Evolutionary conservation across 2,888 invertebrate genomes (phyloP), one percentile per base, ranked within the genome.

Genomic region (Xestia xanthographa): DNA sequence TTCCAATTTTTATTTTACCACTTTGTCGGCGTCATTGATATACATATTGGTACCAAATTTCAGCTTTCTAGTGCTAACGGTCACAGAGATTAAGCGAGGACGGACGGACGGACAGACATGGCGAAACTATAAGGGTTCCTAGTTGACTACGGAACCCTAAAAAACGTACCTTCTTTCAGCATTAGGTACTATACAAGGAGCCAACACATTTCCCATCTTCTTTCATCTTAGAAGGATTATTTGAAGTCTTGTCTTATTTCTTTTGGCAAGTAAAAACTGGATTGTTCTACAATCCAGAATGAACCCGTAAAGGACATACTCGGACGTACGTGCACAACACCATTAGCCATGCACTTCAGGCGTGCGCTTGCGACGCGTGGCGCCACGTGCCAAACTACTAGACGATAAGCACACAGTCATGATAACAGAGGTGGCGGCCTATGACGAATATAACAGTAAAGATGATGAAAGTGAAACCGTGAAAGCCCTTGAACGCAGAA

Each of bases 361-460:
- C 34, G 1, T 60, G 60, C 41, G n/a, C 41, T 17, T n/a, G 12
- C 17, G 53, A 34, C 26, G 69, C 60, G 8, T 20, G 26, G 53
- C 26, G 68, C 58, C 65, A 77, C 78, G 83, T 82, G 78, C 53
- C 67, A 45, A 53, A 53, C 38, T 71, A 77, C 45, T 60, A 58
- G 43, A 45, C 58, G 63, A 65, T 68, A 34, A 34, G 17, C 38
- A 66, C 78, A 65, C 67, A n/a, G n/a, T n/a, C n/a, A 58, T 72
- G 71, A 71, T 77, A 45, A 38, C 5, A 71, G 29, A 17, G 50
- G 20, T 50, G 70, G 38, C 56, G 66, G 14, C 70, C 66, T 43
- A 67, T 82, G 76, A 65, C 67, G 66, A 81, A 75, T 65, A 65
- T 60, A 82, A 76, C 76, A 43, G 82, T 38, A 56, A 53, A 66